A percentile compares a stretch with the other conserved stretches of the same genome.
Conservation (phyloP, 2,888 invertebrate genomes). For the Eilema depressum region DNA sequence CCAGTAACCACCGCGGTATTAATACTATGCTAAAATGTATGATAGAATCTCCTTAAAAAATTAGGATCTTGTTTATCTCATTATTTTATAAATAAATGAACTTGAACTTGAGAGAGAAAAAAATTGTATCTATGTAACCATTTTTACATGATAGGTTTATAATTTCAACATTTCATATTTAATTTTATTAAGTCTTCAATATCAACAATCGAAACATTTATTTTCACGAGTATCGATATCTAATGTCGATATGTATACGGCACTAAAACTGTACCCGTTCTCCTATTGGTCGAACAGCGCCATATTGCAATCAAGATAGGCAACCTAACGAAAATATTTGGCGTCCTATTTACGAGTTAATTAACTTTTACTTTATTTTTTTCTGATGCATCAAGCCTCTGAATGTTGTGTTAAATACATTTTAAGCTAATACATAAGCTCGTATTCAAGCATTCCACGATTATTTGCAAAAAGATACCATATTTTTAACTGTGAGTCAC, state of each 20-base stretch:
- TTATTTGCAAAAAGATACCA: background rate
- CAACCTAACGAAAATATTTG: constrained; percentile 60
- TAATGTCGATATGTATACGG: constrained; percentile 53
- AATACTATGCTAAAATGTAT: too few relatives aligned
- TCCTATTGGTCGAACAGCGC: constrained; percentile 69
- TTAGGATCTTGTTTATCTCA: too few relatives aligned
- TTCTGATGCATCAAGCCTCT: constrained; percentile 6
- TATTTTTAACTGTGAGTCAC: constrained; percentile 45
- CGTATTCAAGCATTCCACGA: constrained; percentile 1
- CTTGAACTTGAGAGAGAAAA: too few relatives aligned
- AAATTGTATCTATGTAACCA: too few relatives aligned
- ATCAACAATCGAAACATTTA: background rate
- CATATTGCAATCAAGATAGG: constrained; percentile 57
- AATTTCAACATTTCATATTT: background rate
- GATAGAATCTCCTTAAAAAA: too few relatives aligned
- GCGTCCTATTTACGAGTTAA: constrained; percentile 48
- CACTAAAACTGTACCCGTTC: constrained; percentile 44
- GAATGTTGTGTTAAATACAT: constrained; percentile 18
- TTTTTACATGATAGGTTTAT: too few relatives aligned
- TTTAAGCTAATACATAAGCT: constrained; percentile 19
- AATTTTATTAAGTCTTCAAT: background rate
- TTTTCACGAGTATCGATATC: constrained; percentile 42
- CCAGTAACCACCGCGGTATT: too few relatives aligned
- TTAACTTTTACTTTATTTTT: constrained; percentile 20
- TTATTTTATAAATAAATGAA: too few relatives aligned